Evolutionary conservation across 2,113 vertebrate species (phyloP).

Genomic region (Centrocercus urophasianus): DNA sequence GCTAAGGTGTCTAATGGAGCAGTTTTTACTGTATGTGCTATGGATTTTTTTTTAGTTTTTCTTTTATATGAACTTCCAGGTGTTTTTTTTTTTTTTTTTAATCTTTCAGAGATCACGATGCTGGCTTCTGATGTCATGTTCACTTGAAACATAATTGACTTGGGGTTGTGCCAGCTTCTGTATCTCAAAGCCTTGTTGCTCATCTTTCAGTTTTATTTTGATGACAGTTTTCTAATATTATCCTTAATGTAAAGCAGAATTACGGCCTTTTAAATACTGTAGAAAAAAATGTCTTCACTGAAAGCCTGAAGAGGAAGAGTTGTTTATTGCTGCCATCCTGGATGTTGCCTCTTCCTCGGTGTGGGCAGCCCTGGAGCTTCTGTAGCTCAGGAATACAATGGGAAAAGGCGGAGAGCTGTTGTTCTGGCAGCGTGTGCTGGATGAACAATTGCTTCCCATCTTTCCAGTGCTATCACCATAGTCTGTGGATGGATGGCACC

Average conservation of each 20-base stretch:
- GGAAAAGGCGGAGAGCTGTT: background rate
- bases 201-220: background rate
- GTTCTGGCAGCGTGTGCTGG: background rate
- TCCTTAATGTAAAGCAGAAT: background rate
- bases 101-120: background rate
- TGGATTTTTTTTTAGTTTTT: background rate
- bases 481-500: background rate
- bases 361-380: background rate
- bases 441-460: background rate
- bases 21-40: background rate
- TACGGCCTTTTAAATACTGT: background rate
- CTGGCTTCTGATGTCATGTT: background rate
- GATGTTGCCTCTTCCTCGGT: background rate
- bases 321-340: background rate
- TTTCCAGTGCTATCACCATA: accelerated
- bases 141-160: background rate
- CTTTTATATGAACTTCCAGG: background rate
- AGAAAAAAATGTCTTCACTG: background rate
- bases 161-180: background rate
- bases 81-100: background rate
- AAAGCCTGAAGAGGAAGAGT: background rate
- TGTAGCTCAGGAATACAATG: background rate
- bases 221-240: background rate
- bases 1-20: background rate
- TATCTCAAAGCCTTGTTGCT: background rate